Evolutionary conservation across 2,797 vertebrate species (phyloP), one percentile per base, ranked within the genome.

Genomic region (Thalassophryne amazonica): DNA sequence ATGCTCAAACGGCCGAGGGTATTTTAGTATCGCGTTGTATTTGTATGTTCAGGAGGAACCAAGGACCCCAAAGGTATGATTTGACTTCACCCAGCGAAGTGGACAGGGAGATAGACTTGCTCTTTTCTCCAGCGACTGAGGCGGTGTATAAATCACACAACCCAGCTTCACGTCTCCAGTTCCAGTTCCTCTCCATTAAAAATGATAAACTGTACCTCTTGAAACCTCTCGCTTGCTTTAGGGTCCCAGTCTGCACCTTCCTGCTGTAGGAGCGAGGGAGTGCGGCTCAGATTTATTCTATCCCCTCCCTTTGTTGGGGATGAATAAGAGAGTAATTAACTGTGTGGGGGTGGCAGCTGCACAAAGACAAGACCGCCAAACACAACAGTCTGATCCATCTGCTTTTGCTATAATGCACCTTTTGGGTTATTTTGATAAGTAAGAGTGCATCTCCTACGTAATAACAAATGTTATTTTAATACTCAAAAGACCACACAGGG

Each of bases 101-200:
- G 76, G 81, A 82, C 73, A 55, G 57, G 50, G 68, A 83, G 78
- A 83, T 39, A 78, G 81, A 81, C 84, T 74, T 57, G 67, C 70
- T 62, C 71, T 56, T 52, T 63, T 60, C 66, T 53, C 54, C 45
- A 51, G 49, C 21, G 32, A 71, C 69, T 43, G 60, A 71, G 73
- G 58, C 31, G 49, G 53, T 22, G 70, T 73, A 84, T 89, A 88
- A 87, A 89, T 88, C 85, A 85, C 72, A n/a, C 41, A 46, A 66
- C 79, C 57, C 70, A 31, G 84, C 73, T 80, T 77, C 70, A 69
- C 10, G 72, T 83, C 82, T 78, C 73, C 66, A 80, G 83, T 88
- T 88, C 85, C 84, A 83, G 79, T 83, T 87, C 78, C 81, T 85
- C 87, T 85, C 88, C 81, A 89, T 89, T 90, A 87, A 88, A 89